phyloP scores from a whole-genome alignment of 2,797 vertebrate species.

The Crocidura indochinensis region DNA sequence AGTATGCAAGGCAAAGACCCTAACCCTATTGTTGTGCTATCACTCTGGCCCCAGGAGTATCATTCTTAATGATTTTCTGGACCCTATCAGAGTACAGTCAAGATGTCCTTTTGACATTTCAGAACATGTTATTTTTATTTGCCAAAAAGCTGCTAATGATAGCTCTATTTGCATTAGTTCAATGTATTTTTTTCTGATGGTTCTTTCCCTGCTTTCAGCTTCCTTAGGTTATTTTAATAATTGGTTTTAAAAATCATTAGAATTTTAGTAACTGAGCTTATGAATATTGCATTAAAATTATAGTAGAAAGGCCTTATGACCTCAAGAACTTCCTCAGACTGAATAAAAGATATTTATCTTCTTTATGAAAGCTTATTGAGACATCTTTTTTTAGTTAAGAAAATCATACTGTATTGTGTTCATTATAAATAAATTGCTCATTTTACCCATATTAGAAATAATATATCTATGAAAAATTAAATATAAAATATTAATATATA shows the following conservation, averaged over 20 bases:
- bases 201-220: background rate
- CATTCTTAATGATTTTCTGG: no score
- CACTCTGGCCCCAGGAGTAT: no score
- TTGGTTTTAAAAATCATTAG: slow-evolving; percentile 2
- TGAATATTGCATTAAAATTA: slow-evolving; percentile 57
- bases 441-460: slow-evolving; percentile 11
- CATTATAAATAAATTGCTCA: slow-evolving; percentile 28
- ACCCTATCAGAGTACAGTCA: no score
- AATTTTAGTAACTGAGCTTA: slow-evolving; percentile 41
- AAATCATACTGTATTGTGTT: background rate
- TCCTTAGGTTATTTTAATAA: background rate
- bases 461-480: background rate
- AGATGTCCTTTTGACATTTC: background rate
- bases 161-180: background rate
- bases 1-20: no score
- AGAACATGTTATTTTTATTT: background rate
- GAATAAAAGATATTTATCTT: background rate
- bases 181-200: background rate
- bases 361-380: slow-evolving; percentile 8
- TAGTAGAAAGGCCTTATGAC: slow-evolving; percentile 1
- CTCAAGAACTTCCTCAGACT: background rate
- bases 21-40: no score
- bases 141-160: background rate
- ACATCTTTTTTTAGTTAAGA: slow-evolving; percentile 8
- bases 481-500: background rate